Percentiles rank a stretch among this genome's conserved stretches.
phyloP scores from a whole-genome alignment of 2,888 invertebrate species.

The Calameuta filiformis region DNA sequence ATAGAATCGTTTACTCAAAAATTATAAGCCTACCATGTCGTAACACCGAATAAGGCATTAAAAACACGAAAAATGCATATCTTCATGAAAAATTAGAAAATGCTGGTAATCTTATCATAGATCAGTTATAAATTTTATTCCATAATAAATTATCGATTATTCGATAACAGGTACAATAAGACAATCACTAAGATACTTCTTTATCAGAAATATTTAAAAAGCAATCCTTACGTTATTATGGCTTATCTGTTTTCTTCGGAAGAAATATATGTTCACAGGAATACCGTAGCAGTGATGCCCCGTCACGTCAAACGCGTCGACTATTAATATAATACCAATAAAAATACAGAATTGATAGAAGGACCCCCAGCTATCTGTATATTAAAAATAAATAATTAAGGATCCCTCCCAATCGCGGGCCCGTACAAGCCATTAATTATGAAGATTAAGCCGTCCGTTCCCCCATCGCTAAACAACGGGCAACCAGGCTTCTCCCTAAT shows the following conservation, averaged over 20 bases:
- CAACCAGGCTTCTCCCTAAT: conserved; percentile 15
- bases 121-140: background rate
- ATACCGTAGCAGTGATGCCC: conserved; percentile 18
- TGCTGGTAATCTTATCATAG: background rate
- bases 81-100: background rate
- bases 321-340: conserved; percentile 26
- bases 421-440: conserved; percentile 39
- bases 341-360: conserved; percentile 10
- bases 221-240: background rate
- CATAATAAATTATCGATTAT: background rate
- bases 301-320: conserved; percentile 35
- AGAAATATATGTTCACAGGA: background rate
- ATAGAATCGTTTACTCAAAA: background rate
- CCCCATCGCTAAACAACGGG: conserved; percentile 28
- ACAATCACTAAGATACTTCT: background rate
- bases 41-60: background rate
- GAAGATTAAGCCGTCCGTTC: conserved; percentile 42
- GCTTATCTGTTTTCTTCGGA: background rate
- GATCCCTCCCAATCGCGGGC: conserved; percentile 24
- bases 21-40: background rate
- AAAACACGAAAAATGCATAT: background rate
- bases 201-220: too few species aligned
- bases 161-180: background rate
- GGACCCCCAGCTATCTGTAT: conserved; percentile 21
- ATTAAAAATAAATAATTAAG: conserved; percentile 46